Conservation (phyloP, 2,888 invertebrate species). For the Caenorhabditis doughertyi region DNA sequence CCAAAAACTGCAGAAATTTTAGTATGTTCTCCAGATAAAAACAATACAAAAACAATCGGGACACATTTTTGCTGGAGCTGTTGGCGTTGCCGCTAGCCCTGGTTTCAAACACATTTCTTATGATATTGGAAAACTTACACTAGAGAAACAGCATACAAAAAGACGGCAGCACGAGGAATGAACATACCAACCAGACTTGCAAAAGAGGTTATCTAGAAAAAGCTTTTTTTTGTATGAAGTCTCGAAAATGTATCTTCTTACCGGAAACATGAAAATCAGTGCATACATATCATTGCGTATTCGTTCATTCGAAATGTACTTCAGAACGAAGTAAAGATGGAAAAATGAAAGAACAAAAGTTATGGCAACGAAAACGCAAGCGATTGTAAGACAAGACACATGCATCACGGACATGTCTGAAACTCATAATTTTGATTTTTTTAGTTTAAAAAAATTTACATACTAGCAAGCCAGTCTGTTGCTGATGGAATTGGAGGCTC, state of each 20-base stretch:
- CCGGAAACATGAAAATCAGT: conserved; percentile 80
- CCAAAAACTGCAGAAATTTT: too few species aligned
- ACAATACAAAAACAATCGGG: too few species aligned
- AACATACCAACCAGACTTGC: conserved; percentile 81
- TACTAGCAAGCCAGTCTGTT: conserved; percentile 63
- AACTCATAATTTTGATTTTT: too few species aligned
- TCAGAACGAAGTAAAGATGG: conserved; percentile 79
- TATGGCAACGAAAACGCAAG: conserved; percentile 72
- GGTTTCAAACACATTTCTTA: background rate
- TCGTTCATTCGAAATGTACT: conserved; percentile 79
- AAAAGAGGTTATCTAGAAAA: conserved; percentile 72
- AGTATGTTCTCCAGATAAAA: too few species aligned
- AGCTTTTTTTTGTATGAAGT: too few species aligned
- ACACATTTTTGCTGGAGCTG: too few species aligned
- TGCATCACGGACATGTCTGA: conserved; percentile 78
- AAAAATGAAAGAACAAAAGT: conserved; percentile 74
- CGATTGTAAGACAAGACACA: conserved; percentile 70
- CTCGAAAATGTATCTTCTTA: too few species aligned
- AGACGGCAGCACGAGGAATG: conserved; percentile 79
- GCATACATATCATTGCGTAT: conserved; percentile 81
- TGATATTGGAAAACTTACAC: conserved; percentile 70
- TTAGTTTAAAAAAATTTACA: conserved; percentile 17
- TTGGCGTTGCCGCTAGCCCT: too few species aligned
- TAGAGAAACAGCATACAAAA: conserved; percentile 80
- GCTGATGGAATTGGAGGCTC: conserved; percentile 65